Evolutionary conservation across 2,113 vertebrate species (phyloP).

Genomic region (Mobula hypostoma): DNA sequence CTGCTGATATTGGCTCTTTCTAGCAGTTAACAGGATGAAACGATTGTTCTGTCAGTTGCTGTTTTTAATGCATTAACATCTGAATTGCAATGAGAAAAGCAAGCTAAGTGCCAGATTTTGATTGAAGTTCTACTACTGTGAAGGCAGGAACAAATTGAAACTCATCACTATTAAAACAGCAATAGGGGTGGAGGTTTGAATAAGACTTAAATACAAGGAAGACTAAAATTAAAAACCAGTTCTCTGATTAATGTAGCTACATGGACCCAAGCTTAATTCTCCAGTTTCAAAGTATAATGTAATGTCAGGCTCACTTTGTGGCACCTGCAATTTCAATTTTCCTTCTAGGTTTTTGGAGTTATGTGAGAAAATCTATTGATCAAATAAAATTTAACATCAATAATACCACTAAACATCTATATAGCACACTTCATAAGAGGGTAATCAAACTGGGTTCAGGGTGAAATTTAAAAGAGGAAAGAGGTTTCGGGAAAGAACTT

Average conservation of each 20-base stretch:
- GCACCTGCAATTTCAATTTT: background rate
- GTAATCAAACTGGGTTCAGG: too few species aligned
- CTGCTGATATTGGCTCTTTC: background rate
- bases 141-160: conserved; percentile 19
- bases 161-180: background rate
- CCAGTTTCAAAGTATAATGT: background rate
- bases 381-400: background rate
- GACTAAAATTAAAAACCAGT: background rate
- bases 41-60: background rate
- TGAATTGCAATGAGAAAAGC: conserved; percentile 4
- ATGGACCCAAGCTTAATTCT: background rate
- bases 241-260: background rate
- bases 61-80: conserved; percentile 21
- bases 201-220: background rate
- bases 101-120: background rate
- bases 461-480: too few species aligned
- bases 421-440: too few species aligned
- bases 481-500: too few species aligned
- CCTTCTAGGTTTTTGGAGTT: too few species aligned
- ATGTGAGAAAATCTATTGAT: background rate
- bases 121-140: background rate
- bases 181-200: too few species aligned
- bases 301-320: background rate
- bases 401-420: too few species aligned
- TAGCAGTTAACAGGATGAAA: conserved; percentile 16